A percentile compares a stretch with the other conserved stretches of the same genome.
Evolutionary conservation across 2,888 invertebrate genomes (phyloP).

Genomic region (Noctua comes): DNA sequence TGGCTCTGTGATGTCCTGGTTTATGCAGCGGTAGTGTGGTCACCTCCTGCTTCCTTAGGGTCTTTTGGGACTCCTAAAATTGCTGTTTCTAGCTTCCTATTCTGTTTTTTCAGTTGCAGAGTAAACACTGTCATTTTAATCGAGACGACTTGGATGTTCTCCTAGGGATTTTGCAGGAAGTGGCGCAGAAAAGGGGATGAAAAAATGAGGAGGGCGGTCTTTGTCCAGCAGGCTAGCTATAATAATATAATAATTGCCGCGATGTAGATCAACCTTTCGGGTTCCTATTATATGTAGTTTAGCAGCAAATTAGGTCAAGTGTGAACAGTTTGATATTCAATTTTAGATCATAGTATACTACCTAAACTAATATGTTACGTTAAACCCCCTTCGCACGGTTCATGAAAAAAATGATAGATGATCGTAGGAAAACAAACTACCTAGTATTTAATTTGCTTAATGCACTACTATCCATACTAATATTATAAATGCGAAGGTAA

Average conservation of each 20-base stretch:
- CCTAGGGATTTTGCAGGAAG: background rate
- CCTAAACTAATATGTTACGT: background rate
- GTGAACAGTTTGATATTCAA: background rate
- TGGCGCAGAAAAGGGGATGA: background rate
- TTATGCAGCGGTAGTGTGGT: background rate
- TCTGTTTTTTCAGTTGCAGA: background rate
- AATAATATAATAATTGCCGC: background rate
- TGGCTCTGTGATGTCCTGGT: background rate
- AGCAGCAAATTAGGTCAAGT: background rate
- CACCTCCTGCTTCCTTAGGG: background rate
- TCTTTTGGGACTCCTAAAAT: background rate
- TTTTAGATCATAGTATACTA: background rate
- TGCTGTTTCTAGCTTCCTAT: background rate
- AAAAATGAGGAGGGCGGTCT: background rate
- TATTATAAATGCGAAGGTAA: no score
- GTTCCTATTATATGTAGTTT: background rate
- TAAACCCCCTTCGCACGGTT: no score
- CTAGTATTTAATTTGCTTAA: background rate
- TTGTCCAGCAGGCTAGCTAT: background rate
- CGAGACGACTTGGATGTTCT: background rate
- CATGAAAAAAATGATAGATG: conserved; percentile 7
- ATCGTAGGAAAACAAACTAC: no score
- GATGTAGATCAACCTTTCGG: background rate
- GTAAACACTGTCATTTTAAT: background rate
- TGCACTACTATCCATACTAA: background rate